phyloP scores from a whole-genome alignment of 2,113 vertebrate genomes.

The Lampris incognitus region DNA sequence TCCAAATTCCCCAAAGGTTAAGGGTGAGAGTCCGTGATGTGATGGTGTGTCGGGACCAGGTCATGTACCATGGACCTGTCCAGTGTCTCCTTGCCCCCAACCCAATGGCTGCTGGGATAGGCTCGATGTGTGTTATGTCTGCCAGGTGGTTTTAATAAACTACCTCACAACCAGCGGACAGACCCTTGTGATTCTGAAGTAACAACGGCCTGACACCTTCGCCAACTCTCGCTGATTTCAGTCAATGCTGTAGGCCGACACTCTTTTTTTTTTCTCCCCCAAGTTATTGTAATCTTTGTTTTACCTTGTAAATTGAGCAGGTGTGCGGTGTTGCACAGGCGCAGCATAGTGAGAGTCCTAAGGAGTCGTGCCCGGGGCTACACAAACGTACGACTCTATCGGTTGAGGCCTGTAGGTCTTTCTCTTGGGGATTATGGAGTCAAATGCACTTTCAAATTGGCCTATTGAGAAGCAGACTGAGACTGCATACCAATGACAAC shows the following conservation, averaged over 20 bases:
- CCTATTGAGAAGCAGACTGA: slow-evolving; percentile 8
- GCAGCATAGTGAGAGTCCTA: background rate
- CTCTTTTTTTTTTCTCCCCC: background rate
- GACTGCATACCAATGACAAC: background rate
- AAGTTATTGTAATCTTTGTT: slow-evolving; percentile 47
- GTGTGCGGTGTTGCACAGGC: slow-evolving; percentile 15
- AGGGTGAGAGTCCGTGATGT: no score
- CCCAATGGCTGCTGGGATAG: no score
- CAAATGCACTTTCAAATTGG: slow-evolving; percentile 9
- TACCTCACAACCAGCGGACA: background rate
- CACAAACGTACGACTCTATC: background rate
- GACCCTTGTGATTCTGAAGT: background rate
- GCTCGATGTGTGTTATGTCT: no score
- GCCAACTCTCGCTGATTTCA: slow-evolving; percentile 4
- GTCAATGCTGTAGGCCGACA: background rate
- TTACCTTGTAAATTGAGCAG: slow-evolving; percentile 47
- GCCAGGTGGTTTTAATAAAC: no score
- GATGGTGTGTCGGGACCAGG: no score
- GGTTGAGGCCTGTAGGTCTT: slow-evolving; percentile 15
- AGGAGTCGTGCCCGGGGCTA: slow-evolving; percentile 22
- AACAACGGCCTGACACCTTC: slow-evolving; percentile 18
- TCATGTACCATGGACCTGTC: no score
- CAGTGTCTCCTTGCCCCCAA: no score
- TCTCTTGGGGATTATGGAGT: slow-evolving; percentile 26
- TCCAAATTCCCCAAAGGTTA: no score